These are phyloP conservation scores for Sinocyclocheilus maitianheensis DNA, from an alignment of 2,113 vertebrate genomes.

Conservation along the genomic window DNA sequence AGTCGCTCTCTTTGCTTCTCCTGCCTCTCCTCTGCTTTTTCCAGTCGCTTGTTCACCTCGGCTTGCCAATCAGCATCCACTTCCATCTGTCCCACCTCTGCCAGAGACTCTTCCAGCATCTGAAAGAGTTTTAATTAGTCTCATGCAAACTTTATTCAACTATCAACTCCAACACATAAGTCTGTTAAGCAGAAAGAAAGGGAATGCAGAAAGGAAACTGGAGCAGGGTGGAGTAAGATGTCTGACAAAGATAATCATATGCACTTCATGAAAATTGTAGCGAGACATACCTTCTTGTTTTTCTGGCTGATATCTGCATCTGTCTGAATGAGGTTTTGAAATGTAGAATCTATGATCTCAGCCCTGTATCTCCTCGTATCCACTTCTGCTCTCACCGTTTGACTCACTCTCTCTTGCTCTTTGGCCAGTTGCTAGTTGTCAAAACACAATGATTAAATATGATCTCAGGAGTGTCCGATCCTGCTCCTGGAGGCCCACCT, in stretches of 20 bases:
- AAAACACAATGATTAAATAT: not conserved
- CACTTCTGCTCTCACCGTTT: constrained; percentile 74
- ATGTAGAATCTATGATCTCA: constrained; percentile 72
- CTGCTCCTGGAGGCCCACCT: not conserved
- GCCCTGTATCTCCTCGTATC: constrained; percentile 69
- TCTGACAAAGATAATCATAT: constrained; percentile 15
- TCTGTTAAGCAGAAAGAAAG: not conserved
- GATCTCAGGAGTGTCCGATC: not conserved
- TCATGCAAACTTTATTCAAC: not conserved
- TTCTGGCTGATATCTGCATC: constrained; percentile 64
- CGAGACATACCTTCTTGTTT: constrained; percentile 69
- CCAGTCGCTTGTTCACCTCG: constrained; percentile 69
- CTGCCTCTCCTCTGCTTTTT: constrained; percentile 64
- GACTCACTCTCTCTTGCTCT: constrained; percentile 77
- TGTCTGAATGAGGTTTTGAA: constrained; percentile 72
- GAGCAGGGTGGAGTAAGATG: not conserved
- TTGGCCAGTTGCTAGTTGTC: constrained; percentile 76
- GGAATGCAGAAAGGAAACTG: constrained; percentile 6
- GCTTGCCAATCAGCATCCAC: constrained; percentile 73
- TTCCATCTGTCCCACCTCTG: constrained; percentile 74
- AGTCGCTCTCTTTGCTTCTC: constrained; percentile 71
- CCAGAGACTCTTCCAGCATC: constrained; percentile 79
- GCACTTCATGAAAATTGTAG: not conserved
- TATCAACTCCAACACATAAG: not conserved
- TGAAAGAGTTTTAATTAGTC: constrained; percentile 55